Base-by-base conservation (phyloP, 1,140 invertebrate species). In the Helicoverpa zea region DNA sequence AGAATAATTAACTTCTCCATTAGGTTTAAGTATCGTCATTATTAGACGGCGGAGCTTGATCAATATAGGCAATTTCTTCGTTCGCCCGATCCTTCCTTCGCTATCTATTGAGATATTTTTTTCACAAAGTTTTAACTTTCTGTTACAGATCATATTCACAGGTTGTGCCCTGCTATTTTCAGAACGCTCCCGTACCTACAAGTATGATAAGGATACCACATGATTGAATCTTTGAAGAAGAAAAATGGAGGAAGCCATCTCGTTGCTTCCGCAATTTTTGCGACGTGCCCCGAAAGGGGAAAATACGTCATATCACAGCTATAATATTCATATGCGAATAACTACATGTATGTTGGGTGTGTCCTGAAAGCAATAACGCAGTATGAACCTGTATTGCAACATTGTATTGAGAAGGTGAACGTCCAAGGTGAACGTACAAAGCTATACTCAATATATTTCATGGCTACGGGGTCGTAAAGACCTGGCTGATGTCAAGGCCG, bases 391-490 rank as follows among this genome's bases (percentile, higher is more conserved):
- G 14, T 43, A 43, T 54, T n/a, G 73, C 58, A 43, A 43, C 35
- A 43, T 43, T 61, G 61, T 75, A 77, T 73, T 73, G 70, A 43
- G 61, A 66, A 77, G n/a, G n/a, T n/a, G n/a, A n/a, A n/a, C n/a
- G 49, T 18, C 47, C 23, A 77, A 51, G 43, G 16, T 47, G 13
- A 30, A 73, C 70, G 58, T 58, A 73, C 35, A 77, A 61, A 29
- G 49, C 49, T 54, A 77, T 64, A 66, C 29, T 51, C 14, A 52
- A 66, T 51, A 54, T 16, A 23, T 16, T 54, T 49, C 75, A 52
- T 77, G 75, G 54, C 52, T 29, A 54, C 13, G 47, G 74, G n/a
- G 13, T 63, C 58, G 74, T 76, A 76, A 77, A 64, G 74, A 51
- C 16, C 74, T 77, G 75, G 49, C 61, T 51, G 68, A 18, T 13